Evolutionary conservation across 30 jellyfish, hydroid and myxozoan species (phyloP).

Genomic region (Chrysaora quinquecirrha): DNA sequence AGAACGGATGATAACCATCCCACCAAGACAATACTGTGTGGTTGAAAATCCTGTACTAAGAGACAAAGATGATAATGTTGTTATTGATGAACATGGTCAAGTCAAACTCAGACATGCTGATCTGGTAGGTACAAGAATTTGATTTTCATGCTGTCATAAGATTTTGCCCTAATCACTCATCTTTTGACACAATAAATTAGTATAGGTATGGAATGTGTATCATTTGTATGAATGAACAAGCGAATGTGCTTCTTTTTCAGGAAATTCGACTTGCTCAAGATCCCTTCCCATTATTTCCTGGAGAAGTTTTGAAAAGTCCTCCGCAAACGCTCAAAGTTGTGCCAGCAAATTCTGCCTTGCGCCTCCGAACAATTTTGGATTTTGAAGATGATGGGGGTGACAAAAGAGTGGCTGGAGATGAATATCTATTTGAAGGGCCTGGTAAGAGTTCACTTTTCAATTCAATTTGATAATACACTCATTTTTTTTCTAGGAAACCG

Average conservation of each 20-base stretch:
- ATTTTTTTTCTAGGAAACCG: too few species aligned
- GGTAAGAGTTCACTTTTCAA: conserved; percentile 40
- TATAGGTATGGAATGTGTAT: too few species aligned
- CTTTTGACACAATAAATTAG: too few species aligned
- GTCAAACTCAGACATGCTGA: conserved; percentile 98
- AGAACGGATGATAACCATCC: conserved; percentile 95
- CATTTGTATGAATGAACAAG: too few species aligned
- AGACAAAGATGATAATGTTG: conserved; percentile 79
- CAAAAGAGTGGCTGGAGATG: conserved; percentile 95
- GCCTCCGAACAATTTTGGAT: conserved; percentile 87
- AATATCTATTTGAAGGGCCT: conserved; percentile 98
- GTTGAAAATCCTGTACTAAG: conserved; percentile 92
- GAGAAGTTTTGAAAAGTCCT: conserved; percentile 91
- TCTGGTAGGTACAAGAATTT: conserved; percentile 70
- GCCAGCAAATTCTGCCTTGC: conserved; percentile 95
- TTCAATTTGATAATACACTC: background rate
- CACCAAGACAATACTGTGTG: conserved; percentile 97
- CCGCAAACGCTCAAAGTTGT: conserved; percentile 81
- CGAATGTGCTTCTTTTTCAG: conserved; percentile 32
- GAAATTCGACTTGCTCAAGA: conserved; percentile 99
- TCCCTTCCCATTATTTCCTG: conserved; percentile 98
- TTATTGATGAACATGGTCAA: conserved; percentile 90
- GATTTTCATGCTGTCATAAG: too few species aligned
- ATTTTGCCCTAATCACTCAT: too few species aligned
- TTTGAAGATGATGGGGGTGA: conserved; percentile 81